Conservation (phyloP, 37 sponge, comb jelly and placozoan species). For the Halichondria panicea region DNA sequence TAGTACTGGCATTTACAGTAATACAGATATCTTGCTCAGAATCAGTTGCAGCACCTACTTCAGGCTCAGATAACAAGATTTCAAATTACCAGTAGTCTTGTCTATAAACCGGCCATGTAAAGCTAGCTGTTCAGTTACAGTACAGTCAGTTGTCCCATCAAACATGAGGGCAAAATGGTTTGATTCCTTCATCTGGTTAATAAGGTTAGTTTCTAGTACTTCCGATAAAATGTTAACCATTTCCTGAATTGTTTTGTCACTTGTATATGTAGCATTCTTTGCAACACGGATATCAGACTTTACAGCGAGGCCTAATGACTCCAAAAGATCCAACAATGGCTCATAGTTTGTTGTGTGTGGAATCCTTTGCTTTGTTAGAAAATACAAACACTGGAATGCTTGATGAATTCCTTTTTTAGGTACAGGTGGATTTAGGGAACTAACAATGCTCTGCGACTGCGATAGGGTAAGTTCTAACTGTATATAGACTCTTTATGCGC, state of each 20-base stretch:
- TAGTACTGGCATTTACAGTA: conserved; percentile 15
- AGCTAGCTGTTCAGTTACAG: conserved; percentile 39
- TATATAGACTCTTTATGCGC: too few species aligned
- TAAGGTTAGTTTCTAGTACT: conserved; percentile 5
- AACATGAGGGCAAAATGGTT: conserved; percentile 15
- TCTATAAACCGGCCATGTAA: conserved; percentile 26
- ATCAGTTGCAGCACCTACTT: conserved; percentile 19
- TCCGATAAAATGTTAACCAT: conserved; percentile 30
- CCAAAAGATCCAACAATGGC: too few species aligned
- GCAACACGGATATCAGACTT: too few species aligned
- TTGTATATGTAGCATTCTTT: conserved; percentile 37
- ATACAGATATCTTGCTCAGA: not conserved
- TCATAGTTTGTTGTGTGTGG: too few species aligned
- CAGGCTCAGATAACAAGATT: conserved; percentile 23
- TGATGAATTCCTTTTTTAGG: too few species aligned
- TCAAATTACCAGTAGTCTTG: conserved; percentile 14
- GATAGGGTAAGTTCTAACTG: too few species aligned
- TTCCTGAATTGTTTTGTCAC: conserved; percentile 46
- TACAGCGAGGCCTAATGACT: too few species aligned
- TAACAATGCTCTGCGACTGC: too few species aligned
- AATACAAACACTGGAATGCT: too few species aligned
- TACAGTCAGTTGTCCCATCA: conserved; percentile 50
- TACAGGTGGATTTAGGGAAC: too few species aligned
- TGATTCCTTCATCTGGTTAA: conserved; percentile 18
- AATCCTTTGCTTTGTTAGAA: too few species aligned